These are phyloP conservation scores for Aramus guarauna DNA, from an alignment of 2,113 vertebrate species.

Conservation along the genomic window DNA sequence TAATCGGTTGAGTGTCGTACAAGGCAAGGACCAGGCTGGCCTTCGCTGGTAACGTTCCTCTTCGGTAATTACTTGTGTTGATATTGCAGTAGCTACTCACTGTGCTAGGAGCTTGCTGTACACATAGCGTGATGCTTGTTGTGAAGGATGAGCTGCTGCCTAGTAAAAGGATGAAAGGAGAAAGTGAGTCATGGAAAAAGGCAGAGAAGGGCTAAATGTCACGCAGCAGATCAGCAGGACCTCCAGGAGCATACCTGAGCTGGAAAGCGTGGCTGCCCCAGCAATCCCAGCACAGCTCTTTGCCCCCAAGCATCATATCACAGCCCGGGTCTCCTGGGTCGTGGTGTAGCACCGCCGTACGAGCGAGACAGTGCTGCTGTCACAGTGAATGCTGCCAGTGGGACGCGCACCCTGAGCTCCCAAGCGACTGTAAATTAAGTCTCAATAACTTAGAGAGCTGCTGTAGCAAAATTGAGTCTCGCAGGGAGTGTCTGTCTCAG, in stretches of 20 bases:
- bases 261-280: background rate
- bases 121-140: background rate
- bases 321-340: background rate
- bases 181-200: background rate
- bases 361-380: background rate
- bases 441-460: background rate
- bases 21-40: background rate
- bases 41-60: background rate
- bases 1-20: background rate
- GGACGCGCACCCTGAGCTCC: rapidly evolving
- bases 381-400: background rate
- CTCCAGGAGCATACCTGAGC: background rate
- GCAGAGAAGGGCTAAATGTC: too few relatives aligned
- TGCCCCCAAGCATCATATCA: rapidly evolving
- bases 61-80: background rate
- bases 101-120: background rate
- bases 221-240: background rate
- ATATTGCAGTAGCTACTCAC: background rate
- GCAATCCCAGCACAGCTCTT: background rate
- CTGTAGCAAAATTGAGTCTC: rapidly evolving
- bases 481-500: rapidly evolving
- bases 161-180: background rate
- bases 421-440: rapidly evolving
- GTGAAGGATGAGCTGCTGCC: background rate
- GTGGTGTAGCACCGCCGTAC: rapidly evolving